These are phyloP conservation scores for Daboia siamensis DNA, from an alignment of 2,113 vertebrate species.

Conservation along the genomic window DNA sequence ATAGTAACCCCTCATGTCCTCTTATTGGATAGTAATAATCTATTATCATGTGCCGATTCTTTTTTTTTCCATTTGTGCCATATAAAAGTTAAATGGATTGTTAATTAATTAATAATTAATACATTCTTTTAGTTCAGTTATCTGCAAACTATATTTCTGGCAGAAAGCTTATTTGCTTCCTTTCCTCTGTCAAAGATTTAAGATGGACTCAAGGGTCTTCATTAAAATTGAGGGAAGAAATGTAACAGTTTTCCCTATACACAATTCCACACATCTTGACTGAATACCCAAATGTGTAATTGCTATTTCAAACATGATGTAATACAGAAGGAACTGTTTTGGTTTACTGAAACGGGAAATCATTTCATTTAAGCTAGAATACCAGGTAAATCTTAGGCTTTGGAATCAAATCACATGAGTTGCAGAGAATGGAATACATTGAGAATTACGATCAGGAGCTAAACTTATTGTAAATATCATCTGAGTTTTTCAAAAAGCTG, in stretches of 20 bases:
- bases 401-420: conserved; percentile 53
- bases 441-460: conserved; percentile 39
- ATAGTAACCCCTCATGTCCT: neutral
- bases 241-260: conserved; percentile 22
- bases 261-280: conserved; percentile 43
- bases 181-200: conserved; percentile 35
- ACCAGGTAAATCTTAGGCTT: conserved; percentile 53
- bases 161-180: conserved; percentile 49
- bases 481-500: neutral
- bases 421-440: conserved; percentile 36
- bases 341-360: conserved; percentile 36
- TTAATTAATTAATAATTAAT: conserved; percentile 35
- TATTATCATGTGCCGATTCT: conserved; percentile 33
- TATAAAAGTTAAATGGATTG: conserved; percentile 39
- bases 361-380: conserved; percentile 25
- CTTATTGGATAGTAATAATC: conserved; percentile 14
- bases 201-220: conserved; percentile 42
- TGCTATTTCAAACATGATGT: conserved; percentile 37
- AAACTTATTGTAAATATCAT: conserved; percentile 61
- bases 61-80: conserved; percentile 34
- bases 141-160: conserved; percentile 4
- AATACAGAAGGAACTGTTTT: conserved; percentile 29
- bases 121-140: conserved; percentile 34
- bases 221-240: conserved; percentile 32
- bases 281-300: conserved; percentile 45